Conservation (phyloP, 1,140 invertebrate genomes). For the Drosophila jambulina region DNA sequence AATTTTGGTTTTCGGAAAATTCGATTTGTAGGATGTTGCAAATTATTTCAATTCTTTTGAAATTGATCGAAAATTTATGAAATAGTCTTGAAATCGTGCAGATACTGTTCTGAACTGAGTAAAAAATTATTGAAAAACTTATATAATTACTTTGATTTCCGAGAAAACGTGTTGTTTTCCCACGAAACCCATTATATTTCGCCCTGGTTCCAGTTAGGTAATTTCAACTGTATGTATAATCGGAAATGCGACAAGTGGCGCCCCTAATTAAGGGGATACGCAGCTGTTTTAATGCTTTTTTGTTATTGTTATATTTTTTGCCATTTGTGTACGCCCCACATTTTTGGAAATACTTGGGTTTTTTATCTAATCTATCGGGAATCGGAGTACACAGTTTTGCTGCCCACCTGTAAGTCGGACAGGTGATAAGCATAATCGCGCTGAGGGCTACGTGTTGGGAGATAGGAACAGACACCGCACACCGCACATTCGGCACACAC, state of each 20-base stretch:
- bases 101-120: background rate
- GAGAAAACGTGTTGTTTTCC: background rate
- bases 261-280: constrained; percentile 40
- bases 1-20: no score
- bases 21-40: no score
- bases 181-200: background rate
- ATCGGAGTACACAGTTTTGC: background rate
- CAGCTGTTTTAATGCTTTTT: constrained; percentile 41
- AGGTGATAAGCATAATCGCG: constrained; percentile 49
- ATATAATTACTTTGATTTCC: background rate
- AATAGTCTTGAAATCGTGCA: background rate
- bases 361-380: constrained; percentile 52
- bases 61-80: background rate
- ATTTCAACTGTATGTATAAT: constrained; percentile 27
- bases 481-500: constrained; percentile 8
- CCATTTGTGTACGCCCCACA: constrained; percentile 44
- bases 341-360: constrained; percentile 11
- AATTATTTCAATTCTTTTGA: background rate
- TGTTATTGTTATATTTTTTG: constrained; percentile 6
- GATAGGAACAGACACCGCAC: constrained; percentile 17
- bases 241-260: constrained; percentile 58
- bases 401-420: constrained; percentile 49
- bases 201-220: constrained; percentile 1
- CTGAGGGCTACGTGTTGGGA: constrained; percentile 27
- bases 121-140: background rate